A percentile compares a stretch with the other conserved stretches of the same genome.
phyloP scores from a whole-genome alignment of 2,888 invertebrate species.

The Ypsolopha sequella region DNA sequence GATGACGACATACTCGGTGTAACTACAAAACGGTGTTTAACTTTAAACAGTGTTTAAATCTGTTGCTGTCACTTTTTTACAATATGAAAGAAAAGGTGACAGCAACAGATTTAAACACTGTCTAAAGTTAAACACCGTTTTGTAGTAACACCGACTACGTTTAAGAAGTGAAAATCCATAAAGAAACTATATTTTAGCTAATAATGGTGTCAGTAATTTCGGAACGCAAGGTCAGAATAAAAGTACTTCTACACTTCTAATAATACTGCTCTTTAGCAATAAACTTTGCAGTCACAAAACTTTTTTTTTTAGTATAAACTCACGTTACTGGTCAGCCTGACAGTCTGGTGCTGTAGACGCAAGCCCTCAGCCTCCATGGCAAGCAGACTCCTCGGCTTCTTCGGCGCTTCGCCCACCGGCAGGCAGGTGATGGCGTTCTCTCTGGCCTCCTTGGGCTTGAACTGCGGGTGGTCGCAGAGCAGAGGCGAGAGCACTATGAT shows the following conservation, averaged over 20 bases:
- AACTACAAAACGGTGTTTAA: no score
- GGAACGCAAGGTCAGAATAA: no score
- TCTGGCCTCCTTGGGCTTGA: conserved; percentile 81
- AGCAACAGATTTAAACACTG: no score
- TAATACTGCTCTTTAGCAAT: background rate
- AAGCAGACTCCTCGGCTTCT: conserved; percentile 79
- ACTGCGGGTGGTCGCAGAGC: conserved; percentile 91
- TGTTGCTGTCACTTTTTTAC: no score
- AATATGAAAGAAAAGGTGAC: no score
- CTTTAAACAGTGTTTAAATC: no score
- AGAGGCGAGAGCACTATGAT: conserved; percentile 87
- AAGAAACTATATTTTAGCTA: no score
- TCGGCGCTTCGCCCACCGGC: conserved; percentile 75
- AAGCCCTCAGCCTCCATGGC: conserved; percentile 80
- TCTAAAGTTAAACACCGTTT: no score
- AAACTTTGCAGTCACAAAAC: background rate
- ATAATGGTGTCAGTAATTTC: no score
- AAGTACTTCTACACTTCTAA: background rate
- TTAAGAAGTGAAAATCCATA: no score
- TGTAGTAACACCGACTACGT: no score
- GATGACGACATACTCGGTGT: no score
- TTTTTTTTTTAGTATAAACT: conserved; percentile 21
- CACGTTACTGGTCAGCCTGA: conserved; percentile 38
- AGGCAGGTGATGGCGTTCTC: conserved; percentile 83
- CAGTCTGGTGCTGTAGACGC: conserved; percentile 74